phyloP scores from a whole-genome alignment of 2,113 vertebrate species.

The Axis porcinus region DNA sequence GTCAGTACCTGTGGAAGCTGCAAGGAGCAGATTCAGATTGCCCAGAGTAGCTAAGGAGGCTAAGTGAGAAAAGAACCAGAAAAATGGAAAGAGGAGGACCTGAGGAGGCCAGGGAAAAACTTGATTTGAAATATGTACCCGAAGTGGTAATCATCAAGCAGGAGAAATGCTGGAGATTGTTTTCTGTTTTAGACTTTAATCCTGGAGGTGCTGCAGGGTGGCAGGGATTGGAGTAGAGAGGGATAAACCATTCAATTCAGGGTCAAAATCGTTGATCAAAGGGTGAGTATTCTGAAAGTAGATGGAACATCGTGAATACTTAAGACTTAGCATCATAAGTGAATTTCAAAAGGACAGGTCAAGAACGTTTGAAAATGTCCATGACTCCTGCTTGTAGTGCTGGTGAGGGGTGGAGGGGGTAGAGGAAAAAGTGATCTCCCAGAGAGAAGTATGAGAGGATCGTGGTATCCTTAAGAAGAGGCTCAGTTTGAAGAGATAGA shows the following conservation, averaged over 20 bases:
- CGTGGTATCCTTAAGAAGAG: not conserved
- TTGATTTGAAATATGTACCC: not conserved
- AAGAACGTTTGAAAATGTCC: not conserved
- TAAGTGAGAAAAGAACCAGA: not conserved
- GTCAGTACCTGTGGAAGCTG: not conserved
- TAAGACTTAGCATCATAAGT: not conserved
- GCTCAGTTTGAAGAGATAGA: not conserved
- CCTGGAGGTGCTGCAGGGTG: not conserved
- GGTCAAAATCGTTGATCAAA: not conserved
- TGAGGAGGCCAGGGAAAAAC: not conserved
- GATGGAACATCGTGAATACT: not conserved
- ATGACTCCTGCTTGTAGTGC: not conserved
- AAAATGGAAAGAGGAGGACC: not conserved
- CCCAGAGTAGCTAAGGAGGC: not conserved
- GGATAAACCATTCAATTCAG: not conserved
- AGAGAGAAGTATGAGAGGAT: not conserved
- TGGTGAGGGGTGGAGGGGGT: fast-evolving
- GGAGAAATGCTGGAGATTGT: not conserved
- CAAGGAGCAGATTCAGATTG: not conserved
- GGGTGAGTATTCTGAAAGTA: not conserved
- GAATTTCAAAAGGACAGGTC: not conserved
- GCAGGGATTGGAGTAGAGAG: not conserved
- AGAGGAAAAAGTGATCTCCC: not conserved
- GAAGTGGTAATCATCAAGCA: not conserved
- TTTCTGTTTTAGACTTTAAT: not conserved